Percentiles rank a stretch among this genome's conserved stretches.
Evolutionary conservation across 2,888 invertebrate species (phyloP).

Genomic region (Nebria brevicollis): DNA sequence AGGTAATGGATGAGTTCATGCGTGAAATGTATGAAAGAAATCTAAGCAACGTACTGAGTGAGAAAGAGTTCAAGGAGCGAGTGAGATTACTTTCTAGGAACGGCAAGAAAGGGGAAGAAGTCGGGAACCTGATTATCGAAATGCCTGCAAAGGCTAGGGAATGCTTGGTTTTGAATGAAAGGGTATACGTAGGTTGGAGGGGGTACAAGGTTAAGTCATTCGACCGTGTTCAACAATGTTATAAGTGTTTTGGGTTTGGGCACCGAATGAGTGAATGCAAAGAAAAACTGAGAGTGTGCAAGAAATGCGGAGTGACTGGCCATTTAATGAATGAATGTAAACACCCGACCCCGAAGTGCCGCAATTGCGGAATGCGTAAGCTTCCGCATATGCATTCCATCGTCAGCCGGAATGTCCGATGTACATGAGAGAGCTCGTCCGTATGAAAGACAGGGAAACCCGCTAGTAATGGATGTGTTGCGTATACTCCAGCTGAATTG

Average conservation of each 20-base stretch:
- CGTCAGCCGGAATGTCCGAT: neutral
- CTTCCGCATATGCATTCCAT: neutral
- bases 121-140: neutral
- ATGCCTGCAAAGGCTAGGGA: neutral
- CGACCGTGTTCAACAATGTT: neutral
- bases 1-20: neutral
- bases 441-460: neutral
- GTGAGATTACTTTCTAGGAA: neutral
- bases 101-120: neutral
- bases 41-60: neutral
- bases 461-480: neutral
- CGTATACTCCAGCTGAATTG: neutral
- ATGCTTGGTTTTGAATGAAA: neutral
- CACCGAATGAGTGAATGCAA: too few species aligned
- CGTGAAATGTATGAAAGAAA: conserved; percentile 1
- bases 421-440: neutral
- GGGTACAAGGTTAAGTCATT: neutral
- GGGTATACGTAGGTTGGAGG: neutral
- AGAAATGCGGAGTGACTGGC: neutral
- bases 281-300: too few species aligned
- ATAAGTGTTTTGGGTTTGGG: too few species aligned
- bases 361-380: neutral
- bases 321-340: neutral
- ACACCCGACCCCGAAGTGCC: neutral
- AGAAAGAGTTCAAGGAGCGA: conserved; percentile 7